Conservation (phyloP, 2,797 vertebrate genomes). For the Geotrypetes seraphini region DNA sequence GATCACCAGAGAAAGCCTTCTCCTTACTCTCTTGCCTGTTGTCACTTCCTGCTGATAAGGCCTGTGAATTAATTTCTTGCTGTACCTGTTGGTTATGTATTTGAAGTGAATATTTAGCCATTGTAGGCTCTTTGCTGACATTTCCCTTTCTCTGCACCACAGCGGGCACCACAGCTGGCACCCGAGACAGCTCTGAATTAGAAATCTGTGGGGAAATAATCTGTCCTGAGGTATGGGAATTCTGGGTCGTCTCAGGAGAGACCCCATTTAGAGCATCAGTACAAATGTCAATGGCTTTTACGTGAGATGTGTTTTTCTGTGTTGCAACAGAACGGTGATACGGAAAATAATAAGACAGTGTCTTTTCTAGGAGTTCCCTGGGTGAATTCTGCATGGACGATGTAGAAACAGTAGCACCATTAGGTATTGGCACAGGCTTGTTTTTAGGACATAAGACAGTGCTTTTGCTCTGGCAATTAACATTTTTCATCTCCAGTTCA, state of each 20-base stretch:
- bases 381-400: constrained; percentile 74
- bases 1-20: constrained; percentile 45
- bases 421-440: constrained; percentile 73
- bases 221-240: constrained; percentile 85
- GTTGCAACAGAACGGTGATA: constrained; percentile 77
- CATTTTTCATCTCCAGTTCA: constrained; percentile 59
- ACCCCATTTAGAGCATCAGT: constrained; percentile 62
- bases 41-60: constrained; percentile 34
- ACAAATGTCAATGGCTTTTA: constrained; percentile 56
- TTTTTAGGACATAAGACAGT: constrained; percentile 66
- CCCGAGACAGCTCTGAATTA: constrained; percentile 66
- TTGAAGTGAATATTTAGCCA: constrained; percentile 60
- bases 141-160: constrained; percentile 52
- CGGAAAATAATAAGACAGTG: constrained; percentile 82
- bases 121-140: constrained; percentile 50
- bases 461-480: constrained; percentile 67
- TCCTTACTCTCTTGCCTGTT: constrained; percentile 41
- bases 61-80: constrained; percentile 41
- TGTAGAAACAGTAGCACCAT: constrained; percentile 81
- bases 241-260: constrained; percentile 57
- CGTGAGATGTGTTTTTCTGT: constrained; percentile 73
- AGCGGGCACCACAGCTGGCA: constrained; percentile 54
- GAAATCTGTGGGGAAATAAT: constrained; percentile 64
- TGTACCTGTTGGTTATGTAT: constrained; percentile 53
- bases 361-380: constrained; percentile 81